phyloP scores from a whole-genome alignment of 2,888 invertebrate genomes.

The Eulithis testata region DNA sequence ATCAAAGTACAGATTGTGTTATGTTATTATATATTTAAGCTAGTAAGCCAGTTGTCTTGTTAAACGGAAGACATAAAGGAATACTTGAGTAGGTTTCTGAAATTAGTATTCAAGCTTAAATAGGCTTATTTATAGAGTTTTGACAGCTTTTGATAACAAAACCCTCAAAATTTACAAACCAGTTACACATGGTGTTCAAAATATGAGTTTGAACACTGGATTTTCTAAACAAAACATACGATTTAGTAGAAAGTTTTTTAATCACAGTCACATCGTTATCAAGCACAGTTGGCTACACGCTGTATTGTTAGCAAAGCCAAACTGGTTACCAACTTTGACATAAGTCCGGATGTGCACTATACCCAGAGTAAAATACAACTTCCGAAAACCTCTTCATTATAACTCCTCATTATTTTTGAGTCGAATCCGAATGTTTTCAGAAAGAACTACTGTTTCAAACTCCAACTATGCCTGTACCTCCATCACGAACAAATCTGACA shows the following conservation, averaged over 20 bases:
- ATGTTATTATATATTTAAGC: conserved; percentile 4
- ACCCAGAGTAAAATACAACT: background rate
- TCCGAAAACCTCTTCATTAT: background rate
- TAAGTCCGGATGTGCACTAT: background rate
- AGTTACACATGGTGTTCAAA: no score
- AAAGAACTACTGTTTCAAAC: no score
- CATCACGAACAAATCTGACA: no score
- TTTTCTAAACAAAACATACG: no score
- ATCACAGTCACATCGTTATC: background rate
- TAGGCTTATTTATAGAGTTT: no score
- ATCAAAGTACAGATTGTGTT: conserved; percentile 10
- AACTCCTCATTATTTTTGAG: no score
- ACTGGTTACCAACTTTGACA: background rate
- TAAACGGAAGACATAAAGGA: conserved; percentile 8
- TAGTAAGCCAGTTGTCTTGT: conserved; percentile 6
- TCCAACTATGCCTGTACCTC: no score
- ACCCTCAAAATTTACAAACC: no score
- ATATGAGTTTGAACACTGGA: no score
- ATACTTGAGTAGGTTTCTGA: conserved; percentile 10
- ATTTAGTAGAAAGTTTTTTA: background rate
- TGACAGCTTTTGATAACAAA: no score
- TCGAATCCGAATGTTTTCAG: no score
- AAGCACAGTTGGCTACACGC: background rate
- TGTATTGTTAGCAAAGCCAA: background rate
- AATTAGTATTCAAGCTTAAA: background rate